A percentile compares a stretch with the other conserved stretches of the same genome.
Conservation (phyloP, 2,797 vertebrate genomes). For the Antennarius maculatus region DNA sequence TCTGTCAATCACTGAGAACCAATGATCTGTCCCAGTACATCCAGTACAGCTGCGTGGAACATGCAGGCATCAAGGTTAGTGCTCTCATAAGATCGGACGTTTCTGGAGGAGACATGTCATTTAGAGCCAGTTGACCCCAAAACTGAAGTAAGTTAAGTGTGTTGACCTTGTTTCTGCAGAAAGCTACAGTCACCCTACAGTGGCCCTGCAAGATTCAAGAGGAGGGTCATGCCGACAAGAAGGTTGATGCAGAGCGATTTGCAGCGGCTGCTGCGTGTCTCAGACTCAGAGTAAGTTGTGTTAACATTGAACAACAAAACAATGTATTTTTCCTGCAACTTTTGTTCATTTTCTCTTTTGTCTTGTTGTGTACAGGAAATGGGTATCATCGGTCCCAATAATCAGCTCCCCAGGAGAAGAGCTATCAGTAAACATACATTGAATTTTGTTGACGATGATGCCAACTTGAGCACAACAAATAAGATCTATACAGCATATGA, state of each 20-base stretch:
- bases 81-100: no score
- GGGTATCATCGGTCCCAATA: conserved; percentile 89
- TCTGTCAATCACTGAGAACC: conserved; percentile 86
- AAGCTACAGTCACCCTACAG: conserved; percentile 87
- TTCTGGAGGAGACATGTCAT: no score
- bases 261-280: conserved; percentile 93
- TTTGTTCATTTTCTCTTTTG: background rate
- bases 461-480: conserved; percentile 63
- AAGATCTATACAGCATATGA: conserved; percentile 48
- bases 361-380: conserved; percentile 80
- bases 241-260: conserved; percentile 87
- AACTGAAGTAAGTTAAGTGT: fast-evolving
- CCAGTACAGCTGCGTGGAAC: conserved; percentile 87
- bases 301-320: background rate
- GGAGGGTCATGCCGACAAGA: conserved; percentile 89
- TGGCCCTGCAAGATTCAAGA: conserved; percentile 92
- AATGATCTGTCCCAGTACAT: conserved; percentile 85
- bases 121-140: no score
- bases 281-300: conserved; percentile 85
- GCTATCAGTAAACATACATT: conserved; percentile 43
- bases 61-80: conserved; percentile 87
- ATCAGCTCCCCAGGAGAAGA: conserved; percentile 81
- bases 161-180: conserved; percentile 72
- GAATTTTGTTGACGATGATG: conserved; percentile 67
- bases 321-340: background rate